Base-by-base conservation (phyloP, 1,140 invertebrate genomes). In the Steinernema khuongi region DNA sequence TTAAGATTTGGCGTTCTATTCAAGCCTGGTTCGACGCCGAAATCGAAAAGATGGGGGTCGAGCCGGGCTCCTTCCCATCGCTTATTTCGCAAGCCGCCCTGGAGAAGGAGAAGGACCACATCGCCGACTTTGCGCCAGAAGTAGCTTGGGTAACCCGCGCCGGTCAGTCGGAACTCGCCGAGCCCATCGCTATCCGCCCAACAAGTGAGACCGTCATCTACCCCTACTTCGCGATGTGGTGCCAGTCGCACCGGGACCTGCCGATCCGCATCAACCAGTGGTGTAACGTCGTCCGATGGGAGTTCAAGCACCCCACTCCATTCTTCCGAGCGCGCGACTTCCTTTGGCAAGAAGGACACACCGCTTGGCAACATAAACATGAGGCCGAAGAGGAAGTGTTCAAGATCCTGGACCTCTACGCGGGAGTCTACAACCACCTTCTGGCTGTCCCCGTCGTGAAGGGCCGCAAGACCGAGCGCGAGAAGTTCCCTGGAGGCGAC, bases 171-270 rank as follows among this genome's bases (percentile, higher is more conserved):
- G 94, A 98, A 70, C 87, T 99, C 81, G 93, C 94, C 1, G 96
- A 99, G 86, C 96, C 93, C n/a, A 94, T 99, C 83, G 96, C 97
- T 30, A 92, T 99, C 79, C 90, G 97, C 73, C 97, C 97, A 43
- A 99, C 97, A 18, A 97, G 94, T 78, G 97, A 99, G 88, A 99
- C 97, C 36, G 94, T 96, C 28, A 99, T 99, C 96, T 99, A 99
- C 88, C 96, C 97, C 1, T 91, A 94, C 0, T 99, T 93, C 88
- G 93, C 95, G 0, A 96, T 96, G 87, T 99, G 97, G 97, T 90
- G 98, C 67, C 93, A 97, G 87, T 97, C 94, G n/a, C 92, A 99
- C 85, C 86, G 96, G 74, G 96, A 99, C 88, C 89, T 99, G 67
- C 97, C 97, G 0, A 88, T 97, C 1, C 93, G 91, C 82, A 88